phyloP scores from a whole-genome alignment of 2,113 vertebrate species.

The Pluvialis apricaria region DNA sequence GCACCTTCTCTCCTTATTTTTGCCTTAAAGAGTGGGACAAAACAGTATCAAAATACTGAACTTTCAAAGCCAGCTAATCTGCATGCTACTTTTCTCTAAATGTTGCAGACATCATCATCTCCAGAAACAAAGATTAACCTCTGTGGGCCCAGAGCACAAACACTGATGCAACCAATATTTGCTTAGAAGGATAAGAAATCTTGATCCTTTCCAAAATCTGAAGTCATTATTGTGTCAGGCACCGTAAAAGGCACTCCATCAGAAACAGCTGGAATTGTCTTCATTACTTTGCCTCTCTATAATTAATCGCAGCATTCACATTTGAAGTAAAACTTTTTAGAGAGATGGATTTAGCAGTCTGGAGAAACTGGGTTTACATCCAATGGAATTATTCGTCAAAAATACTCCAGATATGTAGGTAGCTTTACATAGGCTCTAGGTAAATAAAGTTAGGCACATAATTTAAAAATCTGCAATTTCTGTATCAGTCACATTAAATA shows the following conservation, averaged over 20 bases:
- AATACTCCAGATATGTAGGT: accelerated
- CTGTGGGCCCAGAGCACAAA: neutral
- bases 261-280: neutral
- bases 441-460: neutral
- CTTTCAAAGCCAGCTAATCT: neutral
- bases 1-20: neutral
- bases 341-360: neutral
- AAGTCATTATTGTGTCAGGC: neutral
- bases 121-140: neutral
- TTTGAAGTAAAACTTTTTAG: neutral
- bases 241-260: neutral
- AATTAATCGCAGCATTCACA: neutral
- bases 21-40: neutral
- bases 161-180: neutral
- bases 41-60: neutral
- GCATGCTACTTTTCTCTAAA: neutral
- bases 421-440: neutral
- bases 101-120: neutral
- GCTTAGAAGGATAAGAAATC: neutral
- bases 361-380: neutral
- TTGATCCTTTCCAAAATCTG: neutral
- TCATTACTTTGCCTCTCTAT: neutral
- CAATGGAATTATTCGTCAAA: neutral
- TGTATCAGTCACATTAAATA: neutral
- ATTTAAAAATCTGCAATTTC: neutral